Evolutionary conservation across 2,113 vertebrate species (phyloP).

Genomic region (Zeus faber): DNA sequence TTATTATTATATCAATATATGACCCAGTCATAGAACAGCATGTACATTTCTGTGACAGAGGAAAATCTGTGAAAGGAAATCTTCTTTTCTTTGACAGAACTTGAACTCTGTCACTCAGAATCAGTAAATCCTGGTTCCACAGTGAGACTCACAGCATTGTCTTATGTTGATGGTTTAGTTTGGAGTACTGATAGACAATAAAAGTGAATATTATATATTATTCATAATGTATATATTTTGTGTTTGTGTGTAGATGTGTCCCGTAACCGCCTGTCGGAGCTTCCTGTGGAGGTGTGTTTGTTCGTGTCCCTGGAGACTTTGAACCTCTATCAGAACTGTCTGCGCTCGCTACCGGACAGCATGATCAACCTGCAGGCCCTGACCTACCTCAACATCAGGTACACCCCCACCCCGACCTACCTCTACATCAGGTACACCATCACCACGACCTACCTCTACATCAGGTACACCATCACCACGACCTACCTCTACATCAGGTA

Average conservation of each 20-base stretch:
- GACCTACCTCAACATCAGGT: conserved; percentile 97
- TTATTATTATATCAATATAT: no score
- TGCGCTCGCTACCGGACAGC: conserved; percentile 90
- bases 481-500: conserved; percentile 8
- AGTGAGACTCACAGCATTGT: no score
- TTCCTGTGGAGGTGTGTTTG: conserved; percentile 88
- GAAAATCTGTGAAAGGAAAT: no score
- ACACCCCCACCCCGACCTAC: conserved; percentile 8
- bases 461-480: not conserved
- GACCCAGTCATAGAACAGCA: no score
- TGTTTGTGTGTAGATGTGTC: conserved; percentile 82
- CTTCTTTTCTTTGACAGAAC: no score
- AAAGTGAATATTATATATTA: no score
- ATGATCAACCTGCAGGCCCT: conserved; percentile 90
- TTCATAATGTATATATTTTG: no score
- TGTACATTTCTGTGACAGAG: no score
- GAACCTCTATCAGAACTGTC: conserved; percentile 97
- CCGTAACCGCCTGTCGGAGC: conserved; percentile 89
- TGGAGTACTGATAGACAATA: no score
- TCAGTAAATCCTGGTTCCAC: no score
- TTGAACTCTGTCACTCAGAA: no score
- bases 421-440: conserved; percentile 6
- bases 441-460: conserved; percentile 19
- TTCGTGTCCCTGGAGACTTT: conserved; percentile 95
- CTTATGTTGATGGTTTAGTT: no score